Evolutionary conservation across 1,140 invertebrate genomes (phyloP), one percentile per base, ranked within the genome.

Genomic region (Pygmarrhopalites habei): DNA sequence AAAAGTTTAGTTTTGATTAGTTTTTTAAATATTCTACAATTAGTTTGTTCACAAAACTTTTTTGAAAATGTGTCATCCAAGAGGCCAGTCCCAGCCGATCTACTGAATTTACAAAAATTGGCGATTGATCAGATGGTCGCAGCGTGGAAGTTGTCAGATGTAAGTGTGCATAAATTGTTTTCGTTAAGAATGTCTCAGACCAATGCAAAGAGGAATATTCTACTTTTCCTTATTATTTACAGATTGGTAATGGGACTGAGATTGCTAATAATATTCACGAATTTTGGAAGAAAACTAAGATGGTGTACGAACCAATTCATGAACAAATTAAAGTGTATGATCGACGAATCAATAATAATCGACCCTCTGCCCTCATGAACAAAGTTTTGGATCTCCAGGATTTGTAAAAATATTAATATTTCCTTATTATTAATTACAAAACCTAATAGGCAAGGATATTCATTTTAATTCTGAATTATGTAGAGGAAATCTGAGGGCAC

Each of bases 381-480:
- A 56, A 56, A 56, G 35, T 56, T 56, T 41, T 56, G 53, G 53
- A 56, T 26, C 30, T 56, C 12, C 53, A 56, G 23, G 53, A 56
- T 23, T 39, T 56, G 30, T 56, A 35, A 5, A 10, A 32, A 55
- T 7, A 14, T 49, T 10, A 15, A 12, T 49, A 15, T 7, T 21
- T 49, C 7, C 23, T 14, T 49, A 39, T 39, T 39, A 17, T 39
- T 10, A 10, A 39, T 39, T 39, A 39, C 35, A 10, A 39, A 10
- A 10, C 7, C 7, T 7, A 39, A 39, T 17, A 39, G 35, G 17
- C 7, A 39, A 7, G 17, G 35, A 10, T 39, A 39, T 39, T 49
- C 10, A 7, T 12, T 7, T n/a, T 49, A 15, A 15, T 49, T 49
- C 23, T 14, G 7, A 12, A 28, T 12, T 28, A 12, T 55, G 14